Base-by-base conservation (phyloP, 2,888 invertebrate species). In the Schizotus pectinicornis region DNA sequence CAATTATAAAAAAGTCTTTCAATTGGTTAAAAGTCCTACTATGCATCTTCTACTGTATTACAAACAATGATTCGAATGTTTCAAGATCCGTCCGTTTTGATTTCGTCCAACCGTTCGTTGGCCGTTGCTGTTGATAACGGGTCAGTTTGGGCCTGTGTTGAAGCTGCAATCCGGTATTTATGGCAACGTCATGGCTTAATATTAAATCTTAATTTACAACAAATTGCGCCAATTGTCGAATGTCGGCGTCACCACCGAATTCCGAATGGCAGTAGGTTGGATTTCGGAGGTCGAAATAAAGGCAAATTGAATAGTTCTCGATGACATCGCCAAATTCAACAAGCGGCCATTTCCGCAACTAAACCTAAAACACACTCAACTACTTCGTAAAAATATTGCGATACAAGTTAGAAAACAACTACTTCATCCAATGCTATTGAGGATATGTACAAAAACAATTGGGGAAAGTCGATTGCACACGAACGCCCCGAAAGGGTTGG, bases 1-100 rank as follows among this genome's bases (percentile, higher is more conserved):
- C 74, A 74, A 77, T 76, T 76, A 74, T 70, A 75, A 76, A 77
- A 74, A 74, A 74, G 75, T 76, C 74, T 74, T 74, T 75, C 69
- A 77, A 77, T 77, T 77, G 75, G 76, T 77, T 77, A 75, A 77
- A 74, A 75, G 72, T 71, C 68, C 69, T 74, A 70, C 67, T 55
- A 64, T 47, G 48, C 36, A 49, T 51, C 14, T 36, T 46, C 51
- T 56, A 52, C 41, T 53, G 30, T 38, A 51, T 50, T 47, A 57
- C 41, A 49, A 57, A 48, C 46, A 50, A 49, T 54, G 42, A 51
- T 52, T 35, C 46, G 41, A 31, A 35, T 30, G 43, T 35, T 50
- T 49, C 56, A 47, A 55, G 35, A 41, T 35, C 34, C 9, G 51
- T 46, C 39, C 48, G 49, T 56, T 49, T 56, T 49, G 48, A 56